A percentile compares a stretch with the other conserved stretches of the same genome.
These are phyloP conservation scores for Lymantria monacha DNA, from an alignment of 2,888 invertebrate genomes.

Conservation along the genomic window DNA sequence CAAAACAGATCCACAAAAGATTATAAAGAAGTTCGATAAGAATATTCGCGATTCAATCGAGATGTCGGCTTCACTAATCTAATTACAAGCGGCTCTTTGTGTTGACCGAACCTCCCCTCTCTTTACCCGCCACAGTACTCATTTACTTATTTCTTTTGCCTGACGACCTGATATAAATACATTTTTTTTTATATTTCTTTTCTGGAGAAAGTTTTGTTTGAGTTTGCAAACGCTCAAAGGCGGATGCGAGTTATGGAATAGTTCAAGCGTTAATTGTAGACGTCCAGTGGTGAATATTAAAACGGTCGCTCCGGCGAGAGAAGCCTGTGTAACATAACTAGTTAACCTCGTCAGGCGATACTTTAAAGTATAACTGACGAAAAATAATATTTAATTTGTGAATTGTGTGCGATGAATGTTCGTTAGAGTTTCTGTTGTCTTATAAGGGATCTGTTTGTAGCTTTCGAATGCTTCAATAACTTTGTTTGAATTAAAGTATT, in stretches of 20 bases:
- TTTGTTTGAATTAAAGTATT: slow-evolving; percentile 5
- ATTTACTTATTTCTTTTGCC: slow-evolving; percentile 61
- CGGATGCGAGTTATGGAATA: slow-evolving; percentile 77
- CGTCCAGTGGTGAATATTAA: slow-evolving; percentile 79
- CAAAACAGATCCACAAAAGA: slow-evolving; percentile 45
- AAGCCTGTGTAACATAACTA: slow-evolving; percentile 63
- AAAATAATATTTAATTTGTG: slow-evolving; percentile 67
- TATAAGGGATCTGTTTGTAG: slow-evolving; percentile 13
- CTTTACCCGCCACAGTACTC: slow-evolving; percentile 27
- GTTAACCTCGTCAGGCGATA: slow-evolving; percentile 59
- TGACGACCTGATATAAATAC: slow-evolving; percentile 52
- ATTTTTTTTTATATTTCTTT: slow-evolving; percentile 46
- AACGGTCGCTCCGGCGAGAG: slow-evolving; percentile 53
- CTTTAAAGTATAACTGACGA: slow-evolving; percentile 49
- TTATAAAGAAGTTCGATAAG: slow-evolving; percentile 50
- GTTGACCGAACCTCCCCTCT: slow-evolving; percentile 17
- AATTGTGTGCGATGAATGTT: slow-evolving; percentile 44
- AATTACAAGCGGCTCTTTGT: slow-evolving; percentile 64
- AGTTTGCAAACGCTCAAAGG: slow-evolving; percentile 68
- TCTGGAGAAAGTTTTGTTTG: slow-evolving; percentile 36
- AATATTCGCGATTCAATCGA: slow-evolving; percentile 47
- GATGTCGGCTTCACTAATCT: slow-evolving; percentile 63
- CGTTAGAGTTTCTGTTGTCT: slow-evolving; percentile 19
- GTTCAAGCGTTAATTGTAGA: slow-evolving; percentile 80
- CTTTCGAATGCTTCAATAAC: background rate